Percentiles rank a stretch among this genome's conserved stretches.
Evolutionary conservation across 2,888 invertebrate species (phyloP).

Genomic region (Cosmia pyralina): DNA sequence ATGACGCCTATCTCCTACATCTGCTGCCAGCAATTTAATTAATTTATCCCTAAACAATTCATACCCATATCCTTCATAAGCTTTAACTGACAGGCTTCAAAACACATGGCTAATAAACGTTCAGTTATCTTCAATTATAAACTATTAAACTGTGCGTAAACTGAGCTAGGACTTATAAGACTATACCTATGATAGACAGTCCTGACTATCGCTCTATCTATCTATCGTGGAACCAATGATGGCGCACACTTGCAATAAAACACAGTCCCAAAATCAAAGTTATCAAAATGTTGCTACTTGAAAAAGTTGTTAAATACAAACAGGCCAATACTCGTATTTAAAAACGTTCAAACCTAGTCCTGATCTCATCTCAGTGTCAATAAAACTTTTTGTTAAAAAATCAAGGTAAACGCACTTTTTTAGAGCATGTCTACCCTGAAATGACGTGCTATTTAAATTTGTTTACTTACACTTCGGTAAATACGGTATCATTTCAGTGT

Average conservation of each 20-base stretch:
- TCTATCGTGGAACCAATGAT: neutral
- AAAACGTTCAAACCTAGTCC: neutral
- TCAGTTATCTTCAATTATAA: constrained; percentile 30
- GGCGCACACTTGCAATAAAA: neutral
- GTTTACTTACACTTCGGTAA: too few relatives aligned
- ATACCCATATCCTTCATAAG: constrained; percentile 27
- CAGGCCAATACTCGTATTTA: too few relatives aligned
- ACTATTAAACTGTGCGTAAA: constrained; percentile 4
- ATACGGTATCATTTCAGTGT: too few relatives aligned
- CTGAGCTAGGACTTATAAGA: neutral
- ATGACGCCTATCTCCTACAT: constrained; percentile 31
- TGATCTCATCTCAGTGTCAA: neutral
- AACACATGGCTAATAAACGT: constrained; percentile 36
- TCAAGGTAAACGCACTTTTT: neutral
- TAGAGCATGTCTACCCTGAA: too few relatives aligned
- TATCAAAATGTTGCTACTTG: too few relatives aligned
- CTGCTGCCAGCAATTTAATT: constrained; percentile 40
- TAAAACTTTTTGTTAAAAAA: neutral
- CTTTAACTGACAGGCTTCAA: constrained; percentile 35
- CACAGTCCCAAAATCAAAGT: too few relatives aligned
- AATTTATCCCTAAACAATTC: constrained; percentile 42
- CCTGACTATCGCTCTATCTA: neutral
- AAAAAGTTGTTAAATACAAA: too few relatives aligned
- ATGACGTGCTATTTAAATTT: too few relatives aligned
- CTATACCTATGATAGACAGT: too few relatives aligned